Evolutionary conservation across 2,888 invertebrate genomes (phyloP), one percentile per base, ranked within the genome.

Genomic region (Magallana nippona): DNA sequence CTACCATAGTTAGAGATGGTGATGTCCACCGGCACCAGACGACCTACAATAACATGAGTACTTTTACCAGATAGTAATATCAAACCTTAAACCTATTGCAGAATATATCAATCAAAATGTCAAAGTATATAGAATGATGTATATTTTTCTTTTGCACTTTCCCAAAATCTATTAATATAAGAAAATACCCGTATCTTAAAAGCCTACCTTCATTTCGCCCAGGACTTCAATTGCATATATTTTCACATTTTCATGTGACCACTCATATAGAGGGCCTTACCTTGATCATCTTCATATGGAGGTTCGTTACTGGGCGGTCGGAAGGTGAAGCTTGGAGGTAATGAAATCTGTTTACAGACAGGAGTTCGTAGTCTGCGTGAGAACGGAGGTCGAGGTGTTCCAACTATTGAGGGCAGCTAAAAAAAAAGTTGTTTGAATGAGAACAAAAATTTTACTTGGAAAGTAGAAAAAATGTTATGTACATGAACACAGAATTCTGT

Each of bases 291-390:
- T 71, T 71, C 71, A 22, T 80, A 44, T 32, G 78, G 79, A 19
- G 78, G 90, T 82, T 91, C 91, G 32, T 89, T 89, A 82, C 91
- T 91, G 5, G 92, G 91, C 1, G 92, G 92, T 32, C 91, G 85
- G 77, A 92, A 92, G 17, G 91, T 91, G 86, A 93, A 93, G 86
- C 91, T 92, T 13, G 92, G 90, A n/a, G 91, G 91, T n/a, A 85
- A 32, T 78, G 88, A 81, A 32, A 79, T 79, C 83, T 85, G 81
- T 78, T 82, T 84, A 84, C 79, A 85, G n/a, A 78, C 83, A 22
- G 83, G 84, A 58, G 62, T 86, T 78, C 80, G 83, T 60, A 83
- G 57, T 83, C 87, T 85, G 32, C 82, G 78, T 1, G 84, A 57
- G n/a, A 82, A 83, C 3, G 82, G 77, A 19, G 83, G 85, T 5